These are phyloP conservation scores for Drosophila cardini DNA, from an alignment of 1,140 invertebrate species.

Conservation along the genomic window DNA sequence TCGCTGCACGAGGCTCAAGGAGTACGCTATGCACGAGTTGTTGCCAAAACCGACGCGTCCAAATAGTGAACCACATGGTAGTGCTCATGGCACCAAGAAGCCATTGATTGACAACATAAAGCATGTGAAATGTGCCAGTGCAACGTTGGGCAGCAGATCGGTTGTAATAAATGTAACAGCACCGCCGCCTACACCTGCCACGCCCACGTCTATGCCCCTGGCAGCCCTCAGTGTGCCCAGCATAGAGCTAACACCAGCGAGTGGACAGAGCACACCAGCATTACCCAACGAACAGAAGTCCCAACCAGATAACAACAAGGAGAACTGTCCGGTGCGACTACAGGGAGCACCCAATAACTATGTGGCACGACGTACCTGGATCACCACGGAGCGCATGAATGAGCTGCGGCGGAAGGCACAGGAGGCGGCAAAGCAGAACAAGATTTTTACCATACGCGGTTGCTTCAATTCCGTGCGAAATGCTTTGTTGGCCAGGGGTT, in stretches of 20 bases:
- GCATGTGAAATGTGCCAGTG: constrained; percentile 59
- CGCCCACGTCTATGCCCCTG: constrained; percentile 3
- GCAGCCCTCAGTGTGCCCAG: constrained; percentile 49
- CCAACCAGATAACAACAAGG: constrained; percentile 47
- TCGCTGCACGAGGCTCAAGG: constrained; percentile 58
- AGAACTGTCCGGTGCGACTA: constrained; percentile 33
- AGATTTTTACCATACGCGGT: constrained; percentile 86
- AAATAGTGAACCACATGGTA: constrained; percentile 60
- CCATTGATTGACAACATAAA: constrained; percentile 20
- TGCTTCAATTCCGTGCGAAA: constrained; percentile 81
- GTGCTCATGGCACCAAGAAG: constrained; percentile 26
- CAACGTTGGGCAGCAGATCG: constrained; percentile 50
- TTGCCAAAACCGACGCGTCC: constrained; percentile 50
- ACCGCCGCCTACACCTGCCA: constrained; percentile 51
- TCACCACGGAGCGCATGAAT: constrained; percentile 85
- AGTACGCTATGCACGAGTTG: constrained; percentile 59
- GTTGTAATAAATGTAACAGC: constrained; percentile 16
- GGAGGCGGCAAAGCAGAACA: constrained; percentile 85
- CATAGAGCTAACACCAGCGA: constrained; percentile 61
- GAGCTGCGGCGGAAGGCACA: constrained; percentile 85
- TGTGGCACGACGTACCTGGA: constrained; percentile 80
- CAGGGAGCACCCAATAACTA: constrained; percentile 69
- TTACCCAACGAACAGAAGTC: neutral
- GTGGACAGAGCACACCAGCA: constrained; percentile 21
- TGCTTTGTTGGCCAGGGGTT: constrained; percentile 87